Evolutionary conservation across 2,797 vertebrate genomes (phyloP).

Genomic region (Diglossa cyanea): DNA sequence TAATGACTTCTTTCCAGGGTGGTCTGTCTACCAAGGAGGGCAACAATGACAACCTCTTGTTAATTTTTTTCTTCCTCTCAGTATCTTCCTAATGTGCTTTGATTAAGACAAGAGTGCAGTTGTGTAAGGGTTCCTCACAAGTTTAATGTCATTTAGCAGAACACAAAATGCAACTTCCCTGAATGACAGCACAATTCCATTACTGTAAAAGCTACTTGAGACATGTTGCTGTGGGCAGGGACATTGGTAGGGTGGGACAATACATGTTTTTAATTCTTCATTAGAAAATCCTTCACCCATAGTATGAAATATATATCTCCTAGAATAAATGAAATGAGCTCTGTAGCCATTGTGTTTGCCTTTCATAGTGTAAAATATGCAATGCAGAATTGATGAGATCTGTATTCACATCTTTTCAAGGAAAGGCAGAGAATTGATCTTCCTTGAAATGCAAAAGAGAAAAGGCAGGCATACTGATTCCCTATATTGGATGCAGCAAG

Average conservation of each 20-base stretch:
- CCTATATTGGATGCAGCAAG: not conserved
- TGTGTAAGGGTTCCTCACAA: not conserved
- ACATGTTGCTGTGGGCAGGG: not conserved
- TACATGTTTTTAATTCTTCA: not conserved
- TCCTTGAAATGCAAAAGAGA: not conserved
- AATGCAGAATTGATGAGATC: not conserved
- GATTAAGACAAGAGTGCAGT: not conserved
- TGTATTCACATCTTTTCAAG: not conserved
- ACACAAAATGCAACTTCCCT: not conserved
- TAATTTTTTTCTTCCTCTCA: not conserved
- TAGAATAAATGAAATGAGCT: not conserved
- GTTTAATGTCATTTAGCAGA: not conserved
- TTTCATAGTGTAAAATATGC: not conserved
- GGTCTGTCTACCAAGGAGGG: not conserved
- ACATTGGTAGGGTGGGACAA: not conserved
- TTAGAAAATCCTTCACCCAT: not conserved
- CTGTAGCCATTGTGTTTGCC: not conserved
- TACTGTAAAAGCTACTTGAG: slow-evolving; percentile 2
- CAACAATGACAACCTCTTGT: not conserved
- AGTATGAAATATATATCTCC: not conserved
- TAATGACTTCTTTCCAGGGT: not conserved
- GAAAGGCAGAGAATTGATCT: not conserved
- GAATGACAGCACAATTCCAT: not conserved
- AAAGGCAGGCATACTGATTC: not conserved
- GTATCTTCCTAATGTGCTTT: not conserved